Conservation (phyloP, 2,797 vertebrate species). For the Argya squamiceps region DNA sequence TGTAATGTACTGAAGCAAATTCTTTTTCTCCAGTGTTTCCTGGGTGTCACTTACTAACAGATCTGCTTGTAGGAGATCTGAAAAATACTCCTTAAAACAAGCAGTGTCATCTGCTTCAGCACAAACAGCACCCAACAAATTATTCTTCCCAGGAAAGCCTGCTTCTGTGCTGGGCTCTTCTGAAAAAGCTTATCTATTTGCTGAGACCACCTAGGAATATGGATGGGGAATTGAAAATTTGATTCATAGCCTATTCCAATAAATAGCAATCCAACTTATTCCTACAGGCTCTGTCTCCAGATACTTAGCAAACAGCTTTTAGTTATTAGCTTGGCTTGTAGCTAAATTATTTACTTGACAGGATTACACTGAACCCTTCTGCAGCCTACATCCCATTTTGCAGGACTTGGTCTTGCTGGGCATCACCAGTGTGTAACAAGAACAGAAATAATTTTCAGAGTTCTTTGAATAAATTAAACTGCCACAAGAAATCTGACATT, state of each 20-base stretch:
- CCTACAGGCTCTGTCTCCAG: neutral
- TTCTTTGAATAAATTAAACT: conserved; percentile 2
- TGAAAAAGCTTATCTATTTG: neutral
- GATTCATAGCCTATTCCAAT: neutral
- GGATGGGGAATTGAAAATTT: neutral
- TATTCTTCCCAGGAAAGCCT: neutral
- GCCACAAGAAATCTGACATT: neutral
- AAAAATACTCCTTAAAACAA: neutral
- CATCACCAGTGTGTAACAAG: neutral
- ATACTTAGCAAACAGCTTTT: neutral
- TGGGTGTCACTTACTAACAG: neutral
- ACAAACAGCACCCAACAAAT: neutral
- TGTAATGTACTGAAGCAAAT: neutral
- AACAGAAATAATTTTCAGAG: neutral
- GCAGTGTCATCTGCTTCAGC: neutral
- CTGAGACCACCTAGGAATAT: neutral
- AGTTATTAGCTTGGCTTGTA: neutral
- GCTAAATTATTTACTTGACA: neutral
- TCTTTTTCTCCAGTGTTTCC: neutral
- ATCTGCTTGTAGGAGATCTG: neutral
- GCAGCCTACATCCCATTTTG: neutral
- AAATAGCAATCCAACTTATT: neutral
- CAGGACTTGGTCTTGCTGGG: neutral
- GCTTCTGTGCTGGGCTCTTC: neutral
- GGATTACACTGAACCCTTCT: neutral